Evolutionary conservation across 1,140 invertebrate genomes (phyloP).

Genomic region (Acarapis woodi): DNA sequence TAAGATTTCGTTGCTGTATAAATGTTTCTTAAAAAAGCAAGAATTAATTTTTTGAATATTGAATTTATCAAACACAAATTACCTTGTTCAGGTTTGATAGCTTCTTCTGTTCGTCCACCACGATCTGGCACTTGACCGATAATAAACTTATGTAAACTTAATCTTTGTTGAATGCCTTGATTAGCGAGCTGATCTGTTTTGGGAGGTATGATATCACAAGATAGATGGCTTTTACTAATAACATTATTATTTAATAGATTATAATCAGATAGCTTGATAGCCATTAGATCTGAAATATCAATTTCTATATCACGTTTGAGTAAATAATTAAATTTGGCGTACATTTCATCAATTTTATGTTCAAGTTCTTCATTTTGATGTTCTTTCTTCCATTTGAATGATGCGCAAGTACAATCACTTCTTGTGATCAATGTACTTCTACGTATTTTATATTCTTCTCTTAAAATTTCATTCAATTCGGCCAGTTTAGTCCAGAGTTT

Average conservation of each 20-base stretch:
- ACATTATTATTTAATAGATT: slow-evolving; percentile 6
- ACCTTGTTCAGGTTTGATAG: slow-evolving; percentile 3
- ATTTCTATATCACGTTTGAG: no score
- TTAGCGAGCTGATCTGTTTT: slow-evolving; percentile 7
- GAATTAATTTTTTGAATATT: background rate
- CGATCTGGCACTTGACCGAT: slow-evolving; percentile 10
- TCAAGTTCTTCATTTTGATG: background rate
- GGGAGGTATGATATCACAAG: slow-evolving; percentile 6
- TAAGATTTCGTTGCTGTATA: background rate
- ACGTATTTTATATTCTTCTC: slow-evolving; percentile 43
- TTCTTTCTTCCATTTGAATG: slow-evolving; percentile 26
- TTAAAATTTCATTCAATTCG: background rate
- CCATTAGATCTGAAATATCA: slow-evolving; percentile 7
- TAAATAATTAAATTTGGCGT: background rate
- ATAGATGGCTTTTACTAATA: slow-evolving; percentile 6
- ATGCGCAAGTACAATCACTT: slow-evolving; percentile 74
- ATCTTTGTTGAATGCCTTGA: slow-evolving; percentile 5
- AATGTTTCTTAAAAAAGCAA: background rate
- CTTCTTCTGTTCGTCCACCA: slow-evolving; percentile 8
- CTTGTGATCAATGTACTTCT: slow-evolving; percentile 62
- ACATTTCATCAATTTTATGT: slow-evolving; percentile 1
- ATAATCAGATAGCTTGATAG: slow-evolving; percentile 3
- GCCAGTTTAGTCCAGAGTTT: slow-evolving; percentile 7
- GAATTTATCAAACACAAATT: slow-evolving; percentile 2
- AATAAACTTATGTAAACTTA: slow-evolving; percentile 6